Base-by-base conservation (phyloP, 2,888 invertebrate genomes). In the Acrocera orbiculus region DNA sequence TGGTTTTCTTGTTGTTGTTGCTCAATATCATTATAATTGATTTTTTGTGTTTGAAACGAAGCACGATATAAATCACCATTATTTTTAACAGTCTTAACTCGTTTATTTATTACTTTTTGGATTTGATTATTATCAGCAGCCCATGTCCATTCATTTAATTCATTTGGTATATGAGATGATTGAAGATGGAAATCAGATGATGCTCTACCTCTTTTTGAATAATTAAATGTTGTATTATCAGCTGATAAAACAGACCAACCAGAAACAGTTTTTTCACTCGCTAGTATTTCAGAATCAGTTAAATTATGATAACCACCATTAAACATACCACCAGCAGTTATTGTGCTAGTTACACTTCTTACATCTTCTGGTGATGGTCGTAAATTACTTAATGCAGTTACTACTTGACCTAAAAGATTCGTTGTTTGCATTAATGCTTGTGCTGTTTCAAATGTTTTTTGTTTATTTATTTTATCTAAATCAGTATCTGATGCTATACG, bases 401-500 rank as follows among this genome's bases (percentile, higher is more conserved):
- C 81, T 27, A 86, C 73, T 51, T 77, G 70, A 1, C 79, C 75
- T 34, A 85, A 53, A 3, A 86, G 53, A 49, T 81, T 79, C 5
- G 76, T 76, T 6, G 81, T 80, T 47, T 79, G 75, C 1, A 81
- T 69, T 42, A 77, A 68, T 8, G 74, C 74, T 40, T 73, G 70
- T 2, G 73, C 69, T 14, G 72, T 71, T 38, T 56, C 57, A 44
- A 59, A 59, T 0, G 85, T 83, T 40, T 73, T 74, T 43, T 75
- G 74, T 47, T 76, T 76, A 52, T 86, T 81, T 42, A 85, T 81
- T 26, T 73, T 69, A 38, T 73, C 67, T 27, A 86, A 62, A 54
- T 85, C 82, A 1, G 78, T 76, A 45, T 86, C 85, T 1, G 83
- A 85, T 42, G 76, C 73, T 32, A 76, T 73, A 35, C 77, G 66